A percentile compares a stretch with the other conserved stretches of the same genome.
Conservation (phyloP, 1,140 invertebrate species). For the Dendrolimus kikuchii region DNA sequence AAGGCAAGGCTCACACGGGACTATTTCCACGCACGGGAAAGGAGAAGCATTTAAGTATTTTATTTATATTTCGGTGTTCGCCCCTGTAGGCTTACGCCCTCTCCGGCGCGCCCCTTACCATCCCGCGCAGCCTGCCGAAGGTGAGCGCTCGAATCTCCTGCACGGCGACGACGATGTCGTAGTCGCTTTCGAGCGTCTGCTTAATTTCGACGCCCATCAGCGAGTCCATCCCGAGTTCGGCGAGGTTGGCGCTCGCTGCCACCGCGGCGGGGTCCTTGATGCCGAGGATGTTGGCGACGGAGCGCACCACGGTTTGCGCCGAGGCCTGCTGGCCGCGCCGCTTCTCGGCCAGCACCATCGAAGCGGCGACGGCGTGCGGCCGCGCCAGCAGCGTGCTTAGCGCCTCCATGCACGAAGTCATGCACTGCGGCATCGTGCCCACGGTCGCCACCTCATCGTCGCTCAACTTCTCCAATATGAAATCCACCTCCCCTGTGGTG, state of each 20-base stretch:
- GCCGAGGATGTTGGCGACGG: constrained; percentile 86
- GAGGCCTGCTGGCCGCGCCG: constrained; percentile 66
- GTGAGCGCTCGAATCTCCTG: constrained; percentile 90
- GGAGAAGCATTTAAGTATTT: too few relatives aligned
- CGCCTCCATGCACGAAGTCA: constrained; percentile 88
- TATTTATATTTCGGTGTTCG: too few relatives aligned
- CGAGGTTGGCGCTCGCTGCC: constrained; percentile 81
- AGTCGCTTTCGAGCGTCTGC: constrained; percentile 94
- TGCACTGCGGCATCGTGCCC: constrained; percentile 94
- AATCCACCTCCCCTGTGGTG: constrained; percentile 84
- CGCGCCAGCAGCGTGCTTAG: constrained; percentile 93
- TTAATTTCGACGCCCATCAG: constrained; percentile 99
- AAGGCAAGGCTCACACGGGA: too few relatives aligned
- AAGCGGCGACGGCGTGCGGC: constrained; percentile 87
- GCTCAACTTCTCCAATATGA: constrained; percentile 87
- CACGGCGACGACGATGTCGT: constrained; percentile 88
- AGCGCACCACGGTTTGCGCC: constrained; percentile 76
- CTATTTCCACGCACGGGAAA: too few relatives aligned
- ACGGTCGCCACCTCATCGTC: constrained; percentile 91
- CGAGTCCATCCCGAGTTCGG: constrained; percentile 97
- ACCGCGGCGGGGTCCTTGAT: constrained; percentile 88
- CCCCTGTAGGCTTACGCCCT: too few relatives aligned
- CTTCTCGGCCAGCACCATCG: constrained; percentile 86
- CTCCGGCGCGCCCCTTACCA: constrained; percentile 65
- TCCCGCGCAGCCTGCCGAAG: constrained; percentile 79